Percentiles rank a stretch among this genome's conserved stretches.
Conservation (phyloP, 2,888 invertebrate species). For the Macrophya alboannulata region DNA sequence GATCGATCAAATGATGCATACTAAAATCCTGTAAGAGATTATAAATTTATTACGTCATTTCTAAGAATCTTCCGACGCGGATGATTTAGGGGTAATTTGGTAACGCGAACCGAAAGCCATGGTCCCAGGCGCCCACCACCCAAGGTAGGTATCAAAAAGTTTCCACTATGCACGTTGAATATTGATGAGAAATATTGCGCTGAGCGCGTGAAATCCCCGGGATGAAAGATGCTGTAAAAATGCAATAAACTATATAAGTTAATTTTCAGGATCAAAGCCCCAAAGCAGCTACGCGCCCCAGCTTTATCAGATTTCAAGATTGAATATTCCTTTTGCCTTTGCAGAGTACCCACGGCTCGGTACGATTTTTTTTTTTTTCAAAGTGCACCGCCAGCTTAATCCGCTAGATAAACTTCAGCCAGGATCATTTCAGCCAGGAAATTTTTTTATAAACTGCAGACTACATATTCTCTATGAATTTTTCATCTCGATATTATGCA, state of each 20-base stretch:
- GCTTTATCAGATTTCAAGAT: conserved; percentile 15
- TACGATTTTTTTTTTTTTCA: background rate
- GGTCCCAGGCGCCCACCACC: background rate
- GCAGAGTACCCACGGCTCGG: background rate
- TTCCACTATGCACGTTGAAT: conserved; percentile 25
- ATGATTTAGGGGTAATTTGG: conserved; percentile 45
- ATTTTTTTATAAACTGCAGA: too few relatives aligned
- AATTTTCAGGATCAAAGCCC: conserved; percentile 51
- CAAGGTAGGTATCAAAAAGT: conserved; percentile 19
- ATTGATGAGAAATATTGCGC: conserved; percentile 37
- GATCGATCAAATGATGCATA: conserved; percentile 19
- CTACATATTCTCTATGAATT: too few relatives aligned
- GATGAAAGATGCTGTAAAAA: conserved; percentile 32
- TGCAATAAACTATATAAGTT: conserved; percentile 34
- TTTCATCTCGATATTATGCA: background rate
- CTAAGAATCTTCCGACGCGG: background rate
- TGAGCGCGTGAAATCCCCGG: conserved; percentile 20
- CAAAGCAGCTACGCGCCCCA: background rate
- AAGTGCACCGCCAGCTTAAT: conserved; percentile 19
- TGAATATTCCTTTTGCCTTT: conserved; percentile 43
- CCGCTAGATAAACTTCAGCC: background rate
- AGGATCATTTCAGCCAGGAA: too few relatives aligned
- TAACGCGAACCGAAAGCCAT: conserved; percentile 4
- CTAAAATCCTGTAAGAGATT: conserved; percentile 28
- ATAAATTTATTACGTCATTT: conserved; percentile 29